These are phyloP conservation scores for Trochalopteron elliotii DNA, from an alignment of 2,113 vertebrate genomes.

Conservation along the genomic window DNA sequence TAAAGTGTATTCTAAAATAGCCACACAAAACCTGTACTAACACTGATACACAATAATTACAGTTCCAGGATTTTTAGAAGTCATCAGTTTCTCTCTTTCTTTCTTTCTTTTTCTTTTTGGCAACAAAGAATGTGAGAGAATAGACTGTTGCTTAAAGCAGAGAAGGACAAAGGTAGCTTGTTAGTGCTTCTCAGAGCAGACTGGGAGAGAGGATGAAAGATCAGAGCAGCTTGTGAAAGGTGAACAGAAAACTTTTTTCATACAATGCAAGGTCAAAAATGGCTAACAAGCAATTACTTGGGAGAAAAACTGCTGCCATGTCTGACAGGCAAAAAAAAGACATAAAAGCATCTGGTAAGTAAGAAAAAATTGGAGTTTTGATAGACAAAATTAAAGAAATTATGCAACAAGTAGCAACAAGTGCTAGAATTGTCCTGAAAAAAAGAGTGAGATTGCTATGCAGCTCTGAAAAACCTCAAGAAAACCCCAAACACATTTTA, in stretches of 20 bases:
- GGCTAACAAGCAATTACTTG: not conserved
- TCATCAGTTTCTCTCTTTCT: fast-evolving
- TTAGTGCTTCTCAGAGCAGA: not conserved
- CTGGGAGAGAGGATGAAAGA: not conserved
- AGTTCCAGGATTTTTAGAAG: not conserved
- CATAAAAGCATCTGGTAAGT: not conserved
- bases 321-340: not conserved
- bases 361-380: not conserved
- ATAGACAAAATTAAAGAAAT: not conserved
- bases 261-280: not conserved
- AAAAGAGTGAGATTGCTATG: not conserved
- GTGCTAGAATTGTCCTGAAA: not conserved
- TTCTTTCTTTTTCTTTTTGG: not conserved
- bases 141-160: not conserved
- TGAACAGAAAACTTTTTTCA: not conserved
- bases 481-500: not conserved
- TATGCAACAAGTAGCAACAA: not conserved
- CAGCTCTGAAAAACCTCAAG: not conserved
- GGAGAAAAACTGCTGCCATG: not conserved
- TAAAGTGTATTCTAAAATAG: not conserved
- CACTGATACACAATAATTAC: not conserved
- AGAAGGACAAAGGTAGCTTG: not conserved
- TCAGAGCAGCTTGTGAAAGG: not conserved
- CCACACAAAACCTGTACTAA: not conserved
- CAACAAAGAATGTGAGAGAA: not conserved